These are phyloP conservation scores for Hirundo rustica DNA, from an alignment of 2,797 vertebrate genomes.

Conservation along the genomic window DNA sequence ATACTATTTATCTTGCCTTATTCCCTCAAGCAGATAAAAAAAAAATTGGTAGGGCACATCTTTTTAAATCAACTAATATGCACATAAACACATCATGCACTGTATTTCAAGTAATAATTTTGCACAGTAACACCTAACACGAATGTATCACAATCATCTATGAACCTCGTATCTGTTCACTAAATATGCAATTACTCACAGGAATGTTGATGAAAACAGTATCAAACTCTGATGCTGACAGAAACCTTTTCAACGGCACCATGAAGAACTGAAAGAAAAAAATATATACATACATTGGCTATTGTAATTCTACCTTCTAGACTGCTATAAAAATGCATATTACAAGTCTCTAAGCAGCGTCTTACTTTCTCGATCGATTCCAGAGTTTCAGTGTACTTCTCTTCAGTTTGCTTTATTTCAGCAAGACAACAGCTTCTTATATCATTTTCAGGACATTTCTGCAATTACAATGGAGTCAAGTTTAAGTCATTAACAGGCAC, in stretches of 20 bases:
- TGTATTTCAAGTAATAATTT: neutral
- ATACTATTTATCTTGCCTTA: neutral
- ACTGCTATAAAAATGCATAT: neutral
- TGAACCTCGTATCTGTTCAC: neutral
- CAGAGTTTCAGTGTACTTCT: constrained; percentile 96
- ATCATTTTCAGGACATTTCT: constrained; percentile 92
- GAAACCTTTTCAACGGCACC: constrained; percentile 88
- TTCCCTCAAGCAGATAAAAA: neutral
- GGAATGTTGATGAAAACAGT: constrained; percentile 95
- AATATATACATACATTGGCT: neutral
- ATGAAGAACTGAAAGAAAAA: constrained; percentile 88
- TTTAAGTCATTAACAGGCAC: constrained; percentile 24
- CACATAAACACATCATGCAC: neutral
- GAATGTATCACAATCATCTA: neutral
- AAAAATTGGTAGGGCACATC: fast-evolving
- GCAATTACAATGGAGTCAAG: constrained; percentile 68
- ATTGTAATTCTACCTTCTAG: neutral
- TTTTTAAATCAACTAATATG: neutral
- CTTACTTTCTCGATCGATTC: constrained; percentile 96
- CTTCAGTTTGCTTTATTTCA: constrained; percentile 97
- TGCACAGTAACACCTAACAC: neutral
- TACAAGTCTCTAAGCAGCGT: neutral
- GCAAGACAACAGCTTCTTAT: constrained; percentile 92
- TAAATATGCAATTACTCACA: constrained; percentile 77
- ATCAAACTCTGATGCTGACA: constrained; percentile 85